Evolutionary conservation across 2,113 vertebrate genomes (phyloP).

Genomic region (Neotragus pygmaeus): DNA sequence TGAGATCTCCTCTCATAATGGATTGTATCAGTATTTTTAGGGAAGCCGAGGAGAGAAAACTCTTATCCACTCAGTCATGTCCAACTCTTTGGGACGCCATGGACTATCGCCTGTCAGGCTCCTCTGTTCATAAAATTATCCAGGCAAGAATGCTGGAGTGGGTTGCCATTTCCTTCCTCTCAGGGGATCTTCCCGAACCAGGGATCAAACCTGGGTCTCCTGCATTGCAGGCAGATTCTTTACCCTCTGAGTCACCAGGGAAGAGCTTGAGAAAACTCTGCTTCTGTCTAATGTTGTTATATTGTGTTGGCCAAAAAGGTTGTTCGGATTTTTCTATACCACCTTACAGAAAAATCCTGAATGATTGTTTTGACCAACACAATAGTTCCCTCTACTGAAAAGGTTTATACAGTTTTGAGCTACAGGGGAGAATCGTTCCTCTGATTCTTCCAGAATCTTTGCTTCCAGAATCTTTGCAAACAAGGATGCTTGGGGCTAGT

Average conservation of each 20-base stretch:
- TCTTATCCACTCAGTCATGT: neutral
- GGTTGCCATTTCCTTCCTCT: neutral
- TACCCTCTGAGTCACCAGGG: neutral
- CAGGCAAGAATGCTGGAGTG: neutral
- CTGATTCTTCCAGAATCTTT: too few species aligned
- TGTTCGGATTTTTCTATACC: neutral
- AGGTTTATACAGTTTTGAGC: neutral
- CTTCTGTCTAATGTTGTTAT: neutral
- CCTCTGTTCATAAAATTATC: neutral
- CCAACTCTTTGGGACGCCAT: neutral
- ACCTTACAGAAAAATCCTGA: neutral
- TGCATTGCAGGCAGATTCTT: neutral
- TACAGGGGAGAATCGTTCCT: neutral
- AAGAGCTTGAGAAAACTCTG: neutral
- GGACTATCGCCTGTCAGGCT: neutral
- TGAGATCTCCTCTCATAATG: neutral
- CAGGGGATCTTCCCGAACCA: neutral
- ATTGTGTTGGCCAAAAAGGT: neutral
- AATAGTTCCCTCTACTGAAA: neutral
- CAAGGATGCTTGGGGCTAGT: neutral
- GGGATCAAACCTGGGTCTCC: neutral
- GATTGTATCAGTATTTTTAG: neutral
- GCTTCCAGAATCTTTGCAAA: neutral
- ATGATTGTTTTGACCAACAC: neutral
- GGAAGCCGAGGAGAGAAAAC: neutral